phyloP scores from a whole-genome alignment of 2,113 vertebrate species.

The Urocynchramus pylzowi region DNA sequence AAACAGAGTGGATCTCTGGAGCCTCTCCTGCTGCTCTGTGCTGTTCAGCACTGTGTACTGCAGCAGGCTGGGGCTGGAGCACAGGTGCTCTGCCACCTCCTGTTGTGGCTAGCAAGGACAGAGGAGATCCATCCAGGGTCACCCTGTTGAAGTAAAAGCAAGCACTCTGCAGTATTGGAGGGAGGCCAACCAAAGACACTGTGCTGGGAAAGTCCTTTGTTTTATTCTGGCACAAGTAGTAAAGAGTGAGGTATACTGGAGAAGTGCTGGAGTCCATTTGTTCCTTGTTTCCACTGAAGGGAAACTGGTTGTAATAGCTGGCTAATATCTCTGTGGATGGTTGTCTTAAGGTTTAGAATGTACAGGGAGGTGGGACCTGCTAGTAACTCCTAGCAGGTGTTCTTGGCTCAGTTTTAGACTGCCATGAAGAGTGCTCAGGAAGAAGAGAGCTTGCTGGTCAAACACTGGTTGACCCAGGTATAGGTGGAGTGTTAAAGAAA shows the following conservation, averaged over 20 bases:
- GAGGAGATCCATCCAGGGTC: neutral
- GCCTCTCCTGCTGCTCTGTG: neutral
- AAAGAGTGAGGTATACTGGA: neutral
- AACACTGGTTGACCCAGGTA: neutral
- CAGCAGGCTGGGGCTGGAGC: neutral
- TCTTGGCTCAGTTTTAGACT: neutral
- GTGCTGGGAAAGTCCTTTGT: neutral
- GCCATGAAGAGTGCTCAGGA: neutral
- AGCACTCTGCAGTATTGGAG: neutral
- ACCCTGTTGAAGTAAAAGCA: neutral
- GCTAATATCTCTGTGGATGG: neutral
- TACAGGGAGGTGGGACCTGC: neutral
- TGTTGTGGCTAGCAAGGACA: neutral
- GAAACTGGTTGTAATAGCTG: neutral
- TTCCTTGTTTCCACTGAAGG: neutral
- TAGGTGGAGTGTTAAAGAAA: neutral
- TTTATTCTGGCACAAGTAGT: neutral
- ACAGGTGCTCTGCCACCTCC: neutral
- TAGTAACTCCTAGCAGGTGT: neutral
- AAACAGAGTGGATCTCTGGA: fast-evolving
- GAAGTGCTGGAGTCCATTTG: neutral
- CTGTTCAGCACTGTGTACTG: neutral
- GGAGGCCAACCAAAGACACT: neutral
- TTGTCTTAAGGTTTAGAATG: neutral
- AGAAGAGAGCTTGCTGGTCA: neutral